phyloP scores from a whole-genome alignment of 2,888 invertebrate genomes.

The Erebia palarica region DNA sequence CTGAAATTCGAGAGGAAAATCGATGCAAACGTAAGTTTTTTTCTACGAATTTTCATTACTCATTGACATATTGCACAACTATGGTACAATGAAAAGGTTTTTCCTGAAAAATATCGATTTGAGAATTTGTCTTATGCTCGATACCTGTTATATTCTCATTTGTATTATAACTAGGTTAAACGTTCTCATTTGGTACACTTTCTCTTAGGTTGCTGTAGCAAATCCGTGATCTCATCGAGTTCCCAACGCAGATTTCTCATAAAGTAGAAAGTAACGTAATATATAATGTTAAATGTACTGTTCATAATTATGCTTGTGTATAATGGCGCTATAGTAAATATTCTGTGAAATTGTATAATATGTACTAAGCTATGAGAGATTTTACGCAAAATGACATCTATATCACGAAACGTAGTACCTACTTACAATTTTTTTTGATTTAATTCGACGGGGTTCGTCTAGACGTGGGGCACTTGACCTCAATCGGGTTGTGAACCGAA shows the following conservation, averaged over 20 bases:
- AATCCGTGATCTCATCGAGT: conserved; percentile 11
- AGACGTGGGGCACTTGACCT: conserved; percentile 66
- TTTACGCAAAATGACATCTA: background rate
- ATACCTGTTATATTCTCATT: background rate
- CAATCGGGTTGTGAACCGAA: conserved; percentile 58
- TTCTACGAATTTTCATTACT: conserved; percentile 22
- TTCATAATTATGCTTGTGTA: too few species aligned
- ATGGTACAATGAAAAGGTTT: conserved; percentile 24
- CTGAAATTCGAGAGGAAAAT: conserved; percentile 73
- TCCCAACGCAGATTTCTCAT: conserved; percentile 24
- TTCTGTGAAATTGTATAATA: background rate
- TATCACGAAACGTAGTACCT: background rate
- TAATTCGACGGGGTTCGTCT: conserved; percentile 43
- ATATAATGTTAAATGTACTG: background rate
- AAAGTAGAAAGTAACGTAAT: background rate
- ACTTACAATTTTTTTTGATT: background rate
- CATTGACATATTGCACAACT: conserved; percentile 38
- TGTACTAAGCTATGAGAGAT: background rate
- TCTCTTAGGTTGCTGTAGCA: conserved; percentile 16
- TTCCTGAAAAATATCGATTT: conserved; percentile 25
- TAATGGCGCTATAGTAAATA: too few species aligned
- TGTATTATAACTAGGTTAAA: background rate
- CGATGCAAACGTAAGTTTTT: conserved; percentile 75
- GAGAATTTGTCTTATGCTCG: background rate
- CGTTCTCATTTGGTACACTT: conserved; percentile 15